Evolutionary conservation across 30 jellyfish, hydroid and myxozoan genomes (phyloP), one percentile per base, ranked within the genome.

Genomic region (Aurelia coerulea): DNA sequence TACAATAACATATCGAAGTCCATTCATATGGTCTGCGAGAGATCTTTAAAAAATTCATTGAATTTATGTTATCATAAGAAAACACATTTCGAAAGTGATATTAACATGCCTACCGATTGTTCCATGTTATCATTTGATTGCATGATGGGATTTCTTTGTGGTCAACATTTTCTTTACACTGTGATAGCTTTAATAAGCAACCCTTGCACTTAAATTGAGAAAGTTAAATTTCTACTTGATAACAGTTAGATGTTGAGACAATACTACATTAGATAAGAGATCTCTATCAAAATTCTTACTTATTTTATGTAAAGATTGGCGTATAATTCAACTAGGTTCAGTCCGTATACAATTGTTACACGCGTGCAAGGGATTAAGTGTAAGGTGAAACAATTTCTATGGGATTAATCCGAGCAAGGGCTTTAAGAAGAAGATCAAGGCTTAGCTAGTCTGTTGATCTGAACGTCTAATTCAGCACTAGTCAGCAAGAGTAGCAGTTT

Each of bases 341-440:
- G 33, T 59, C 64, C 64, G 34, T 39, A 51, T 78, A 32, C 78
- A 76, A 18, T 31, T 42, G 46, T 68, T 71, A 31, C 68, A 17
- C 88, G 88, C 88, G 88, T 78, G 88, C 52, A 78, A 62, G 78
- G 88, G 88, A 78, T 62, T 59, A 78, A 46, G 8, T 46, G 56
- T 46, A 46, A 46, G 56, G 56, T 46, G 56, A 46, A 46, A 46
- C 56, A 46, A 2, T 46, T 46, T 46, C 56, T 46, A 4, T 46
- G 56, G 56, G 14, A 46, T 14, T 46, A 46, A 46, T 46, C 56
- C 12, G 56, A 46, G 56, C 14, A 46, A 46, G 14, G 56, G 14
- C 15, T 46, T 46, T 46, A 9, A 46, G 56, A 8, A 5, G 56
- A 46, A 46, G 56, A 46, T 46, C 12, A 46, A 46, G 56, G 56